Base-by-base conservation (phyloP, 2,888 invertebrate species). In the Erannis defoliaria region DNA sequence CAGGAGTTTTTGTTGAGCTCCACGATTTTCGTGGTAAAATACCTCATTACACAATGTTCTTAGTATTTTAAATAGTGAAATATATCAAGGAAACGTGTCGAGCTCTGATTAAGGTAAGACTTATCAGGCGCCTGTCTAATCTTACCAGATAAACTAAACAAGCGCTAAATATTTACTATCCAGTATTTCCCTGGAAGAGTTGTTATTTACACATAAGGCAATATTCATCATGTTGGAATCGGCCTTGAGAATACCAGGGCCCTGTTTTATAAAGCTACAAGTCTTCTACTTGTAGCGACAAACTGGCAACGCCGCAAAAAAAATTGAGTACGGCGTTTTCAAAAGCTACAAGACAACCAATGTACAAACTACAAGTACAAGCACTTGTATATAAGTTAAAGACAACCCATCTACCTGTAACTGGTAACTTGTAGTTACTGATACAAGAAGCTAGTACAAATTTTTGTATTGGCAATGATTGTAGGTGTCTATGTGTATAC, bases 51-150 rank as follows among this genome's bases (percentile, higher is more conserved):
- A 43, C 26, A 19, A 12, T 31, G 12, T 51, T 51, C 50, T 38
- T 16, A 18, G 38, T 51, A 26, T 38, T 26, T 16, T 10, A 38
- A 51, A 16, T 38, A 9, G 26, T 26, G 21, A 26, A 38, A 51
- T 51, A 51, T 14, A 42, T 53, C 40, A 42, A 26, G 35, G 51
- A 40, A 46, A 46, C 23, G 9, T 23, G 18, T n/a, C 23, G 49
- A 18, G 10, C 21, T 26, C 23, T 37, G 35, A 55, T 23, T 46
- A 54, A 23, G 50, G 26, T 50, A 26, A 26, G 12, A 10, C 26
- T 38, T 51, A 51, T 51, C 50, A 35, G 18, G 14, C 38, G 50
- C 38, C 42, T 58, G 50, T 53, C 14, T 58, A 45, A 50, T 26
- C 21, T 58, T 42, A 53, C 31, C 9, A 31, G 31, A 31, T 53